phyloP scores from a whole-genome alignment of 1,140 invertebrate species.

The Oppia nitens region DNA sequence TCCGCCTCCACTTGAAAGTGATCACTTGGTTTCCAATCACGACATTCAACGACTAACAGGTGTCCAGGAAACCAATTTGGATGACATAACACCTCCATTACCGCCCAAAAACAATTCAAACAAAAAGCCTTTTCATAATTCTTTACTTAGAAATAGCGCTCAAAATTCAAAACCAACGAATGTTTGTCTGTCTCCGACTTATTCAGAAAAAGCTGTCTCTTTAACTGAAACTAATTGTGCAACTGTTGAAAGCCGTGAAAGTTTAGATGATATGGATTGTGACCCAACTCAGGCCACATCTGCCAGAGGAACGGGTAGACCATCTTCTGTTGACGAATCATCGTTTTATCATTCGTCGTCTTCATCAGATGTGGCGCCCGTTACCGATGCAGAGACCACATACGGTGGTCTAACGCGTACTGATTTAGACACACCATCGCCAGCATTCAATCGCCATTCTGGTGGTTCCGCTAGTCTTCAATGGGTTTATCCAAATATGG shows the following conservation, averaged over 20 bases:
- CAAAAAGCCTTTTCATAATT: background rate
- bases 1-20: background rate
- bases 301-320: background rate
- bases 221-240: constrained; percentile 6
- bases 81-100: background rate
- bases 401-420: constrained; percentile 14
- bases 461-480: constrained; percentile 12
- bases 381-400: constrained; percentile 11
- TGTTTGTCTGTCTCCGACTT: background rate
- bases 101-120: background rate
- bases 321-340: constrained; percentile 17
- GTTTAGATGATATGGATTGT: constrained; percentile 5
- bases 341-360: constrained; percentile 18
- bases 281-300: background rate
- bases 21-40: background rate
- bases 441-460: constrained; percentile 11
- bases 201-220: background rate
- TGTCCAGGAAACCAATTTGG: constrained; percentile 9
- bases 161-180: background rate
- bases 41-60: background rate
- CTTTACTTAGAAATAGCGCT: background rate
- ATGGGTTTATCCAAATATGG: constrained; percentile 18
- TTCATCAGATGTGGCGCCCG: background rate
- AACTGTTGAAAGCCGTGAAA: background rate
- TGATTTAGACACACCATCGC: constrained; percentile 15